Conservation (phyloP, 2,888 invertebrate species). For the Hoplodrina blanda region DNA sequence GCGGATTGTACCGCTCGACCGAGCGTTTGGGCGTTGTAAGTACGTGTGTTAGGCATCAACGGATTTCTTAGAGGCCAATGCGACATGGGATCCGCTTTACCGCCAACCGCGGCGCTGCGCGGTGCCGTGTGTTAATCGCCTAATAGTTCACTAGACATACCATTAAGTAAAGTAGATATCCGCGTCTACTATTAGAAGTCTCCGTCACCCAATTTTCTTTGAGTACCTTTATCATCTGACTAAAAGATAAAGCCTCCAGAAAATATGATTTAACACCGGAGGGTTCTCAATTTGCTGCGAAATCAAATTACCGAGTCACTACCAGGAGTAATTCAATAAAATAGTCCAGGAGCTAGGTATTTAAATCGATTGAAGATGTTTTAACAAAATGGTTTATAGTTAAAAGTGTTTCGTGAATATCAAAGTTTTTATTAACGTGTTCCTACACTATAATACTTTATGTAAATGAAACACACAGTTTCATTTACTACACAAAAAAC, state of each 20-base stretch:
- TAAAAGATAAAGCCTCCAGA: constrained; percentile 39
- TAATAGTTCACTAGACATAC: neutral
- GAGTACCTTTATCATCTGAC: constrained; percentile 43
- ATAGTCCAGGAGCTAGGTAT: constrained; percentile 26
- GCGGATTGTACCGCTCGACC: too few relatives aligned
- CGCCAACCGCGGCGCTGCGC: too few relatives aligned
- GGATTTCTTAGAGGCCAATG: too few relatives aligned
- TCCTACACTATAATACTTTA: too few relatives aligned
- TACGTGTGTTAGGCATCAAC: too few relatives aligned
- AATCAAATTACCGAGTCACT: constrained; percentile 57
- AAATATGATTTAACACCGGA: constrained; percentile 60
- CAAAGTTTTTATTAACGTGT: too few relatives aligned
- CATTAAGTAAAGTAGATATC: neutral
- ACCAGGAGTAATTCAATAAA: constrained; percentile 52
- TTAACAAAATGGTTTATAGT: neutral
- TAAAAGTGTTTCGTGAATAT: neutral
- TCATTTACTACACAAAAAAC: too few relatives aligned
- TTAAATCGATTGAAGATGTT: constrained; percentile 32
- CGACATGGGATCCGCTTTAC: too few relatives aligned
- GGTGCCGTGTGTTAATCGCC: too few relatives aligned
- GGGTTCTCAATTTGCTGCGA: constrained; percentile 46
- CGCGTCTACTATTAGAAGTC: constrained; percentile 1
- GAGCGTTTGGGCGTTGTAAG: too few relatives aligned
- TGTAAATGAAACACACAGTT: too few relatives aligned
- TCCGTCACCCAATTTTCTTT: constrained; percentile 45